Conservation (phyloP, 1,140 invertebrate genomes). For the Drosophila tropicalis region DNA sequence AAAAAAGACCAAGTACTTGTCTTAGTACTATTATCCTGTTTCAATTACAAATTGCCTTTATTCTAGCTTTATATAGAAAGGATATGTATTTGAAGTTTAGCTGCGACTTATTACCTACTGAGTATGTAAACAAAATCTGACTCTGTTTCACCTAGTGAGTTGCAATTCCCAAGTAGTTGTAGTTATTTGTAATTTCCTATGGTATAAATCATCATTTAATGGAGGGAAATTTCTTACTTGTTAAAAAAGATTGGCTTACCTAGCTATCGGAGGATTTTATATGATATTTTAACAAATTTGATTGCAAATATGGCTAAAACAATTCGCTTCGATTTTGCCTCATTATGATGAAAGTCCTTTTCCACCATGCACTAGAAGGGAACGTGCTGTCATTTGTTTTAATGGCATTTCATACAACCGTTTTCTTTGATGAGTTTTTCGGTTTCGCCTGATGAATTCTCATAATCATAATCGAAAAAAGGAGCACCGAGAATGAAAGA, state of each 20-base stretch:
- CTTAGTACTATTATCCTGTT: no score
- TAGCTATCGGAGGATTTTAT: not conserved
- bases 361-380: constrained; percentile 26
- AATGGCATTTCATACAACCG: constrained; percentile 42
- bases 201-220: not conserved
- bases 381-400: constrained; percentile 74
- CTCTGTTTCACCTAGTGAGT: no score
- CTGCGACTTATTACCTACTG: no score
- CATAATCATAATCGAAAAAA: constrained; percentile 49
- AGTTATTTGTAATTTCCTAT: no score
- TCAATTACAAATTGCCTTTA: no score
- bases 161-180: no score
- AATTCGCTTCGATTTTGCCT: constrained; percentile 53
- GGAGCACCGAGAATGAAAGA: constrained; percentile 1
- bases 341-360: constrained; percentile 50
- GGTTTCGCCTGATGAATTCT: constrained; percentile 45
- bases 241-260: no score
- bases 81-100: no score
- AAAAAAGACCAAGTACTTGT: no score
- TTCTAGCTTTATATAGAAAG: no score
- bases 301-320: constrained; percentile 49
- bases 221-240: not conserved
- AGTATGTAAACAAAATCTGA: no score
- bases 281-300: not conserved
- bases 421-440: constrained; percentile 60